phyloP scores from a whole-genome alignment of 2,888 invertebrate genomes.

The Lycophotia porphyrea region DNA sequence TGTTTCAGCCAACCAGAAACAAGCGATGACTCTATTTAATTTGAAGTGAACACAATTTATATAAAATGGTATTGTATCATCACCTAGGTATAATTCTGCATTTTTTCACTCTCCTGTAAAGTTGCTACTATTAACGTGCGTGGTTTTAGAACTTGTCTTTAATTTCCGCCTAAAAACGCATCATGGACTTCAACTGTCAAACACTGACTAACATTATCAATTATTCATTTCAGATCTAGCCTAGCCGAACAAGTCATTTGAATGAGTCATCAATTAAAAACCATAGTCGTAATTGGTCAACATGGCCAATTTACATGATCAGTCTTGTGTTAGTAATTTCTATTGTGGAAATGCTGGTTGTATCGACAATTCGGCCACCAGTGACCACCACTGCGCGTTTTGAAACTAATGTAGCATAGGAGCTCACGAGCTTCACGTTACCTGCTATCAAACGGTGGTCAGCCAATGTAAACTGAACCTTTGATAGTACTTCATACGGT shows the following conservation, averaged over 20 bases:
- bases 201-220: too few species aligned
- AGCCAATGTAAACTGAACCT: constrained; percentile 27
- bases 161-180: too few species aligned
- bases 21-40: too few species aligned
- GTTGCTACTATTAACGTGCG: too few species aligned
- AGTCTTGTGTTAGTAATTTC: constrained; percentile 41
- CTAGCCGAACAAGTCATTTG: neutral
- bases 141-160: too few species aligned
- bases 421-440: constrained; percentile 12
- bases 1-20: too few species aligned
- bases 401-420: constrained; percentile 46
- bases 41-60: too few species aligned
- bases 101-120: too few species aligned
- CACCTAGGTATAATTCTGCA: too few species aligned
- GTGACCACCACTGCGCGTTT: constrained; percentile 30
- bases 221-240: neutral
- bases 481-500: constrained; percentile 15
- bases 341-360: constrained; percentile 33
- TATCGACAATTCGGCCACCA: constrained; percentile 31
- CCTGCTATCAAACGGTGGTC: constrained; percentile 22
- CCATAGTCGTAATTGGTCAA: constrained; percentile 27
- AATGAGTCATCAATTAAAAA: constrained; percentile 43
- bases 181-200: too few species aligned
- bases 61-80: too few species aligned
- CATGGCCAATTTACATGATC: constrained; percentile 15